Percentiles rank a stretch among this genome's conserved stretches.
Conservation (phyloP, 2,888 invertebrate genomes). For the Rhabditoides inermis region DNA sequence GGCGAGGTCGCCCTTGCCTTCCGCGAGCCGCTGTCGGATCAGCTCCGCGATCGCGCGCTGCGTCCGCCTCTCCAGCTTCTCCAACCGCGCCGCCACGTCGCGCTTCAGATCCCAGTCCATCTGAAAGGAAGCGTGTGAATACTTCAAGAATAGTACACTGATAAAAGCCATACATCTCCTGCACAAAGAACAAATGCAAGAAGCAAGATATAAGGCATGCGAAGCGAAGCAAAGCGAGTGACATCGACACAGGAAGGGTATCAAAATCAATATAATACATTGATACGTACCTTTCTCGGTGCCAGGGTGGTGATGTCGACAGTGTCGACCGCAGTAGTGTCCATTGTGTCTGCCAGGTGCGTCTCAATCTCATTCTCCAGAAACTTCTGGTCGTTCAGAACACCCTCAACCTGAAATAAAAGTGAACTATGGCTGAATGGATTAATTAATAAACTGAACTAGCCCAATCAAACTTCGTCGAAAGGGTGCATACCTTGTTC, state of each 20-base stretch:
- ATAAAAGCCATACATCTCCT: conserved; percentile 16
- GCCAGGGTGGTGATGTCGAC: conserved; percentile 26
- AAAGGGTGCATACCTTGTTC: too few relatives aligned
- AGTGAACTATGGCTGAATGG: too few relatives aligned
- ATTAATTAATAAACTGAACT: too few relatives aligned
- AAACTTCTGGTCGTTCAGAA: too few relatives aligned
- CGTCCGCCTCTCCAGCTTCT: conserved; percentile 80
- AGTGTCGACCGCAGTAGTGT: conserved; percentile 22
- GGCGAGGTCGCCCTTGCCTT: conserved; percentile 29
- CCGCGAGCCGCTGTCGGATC: conserved; percentile 58
- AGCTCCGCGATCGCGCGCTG: conserved; percentile 91
- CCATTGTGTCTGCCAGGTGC: too few relatives aligned
- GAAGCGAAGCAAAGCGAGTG: too few relatives aligned
- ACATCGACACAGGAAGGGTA: too few relatives aligned
- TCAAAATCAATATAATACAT: neutral
- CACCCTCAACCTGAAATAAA: too few relatives aligned
- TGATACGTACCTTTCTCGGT: conserved; percentile 19
- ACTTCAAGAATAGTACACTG: neutral
- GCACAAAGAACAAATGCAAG: too few relatives aligned
- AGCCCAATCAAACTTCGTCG: too few relatives aligned
- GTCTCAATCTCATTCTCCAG: too few relatives aligned
- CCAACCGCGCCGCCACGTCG: conserved; percentile 52
- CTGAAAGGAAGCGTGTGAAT: neutral
- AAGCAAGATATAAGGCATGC: too few relatives aligned
- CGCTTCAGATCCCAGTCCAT: conserved; percentile 31